phyloP scores from a whole-genome alignment of 2,888 invertebrate genomes.

The Drosophila fungiperda region DNA sequence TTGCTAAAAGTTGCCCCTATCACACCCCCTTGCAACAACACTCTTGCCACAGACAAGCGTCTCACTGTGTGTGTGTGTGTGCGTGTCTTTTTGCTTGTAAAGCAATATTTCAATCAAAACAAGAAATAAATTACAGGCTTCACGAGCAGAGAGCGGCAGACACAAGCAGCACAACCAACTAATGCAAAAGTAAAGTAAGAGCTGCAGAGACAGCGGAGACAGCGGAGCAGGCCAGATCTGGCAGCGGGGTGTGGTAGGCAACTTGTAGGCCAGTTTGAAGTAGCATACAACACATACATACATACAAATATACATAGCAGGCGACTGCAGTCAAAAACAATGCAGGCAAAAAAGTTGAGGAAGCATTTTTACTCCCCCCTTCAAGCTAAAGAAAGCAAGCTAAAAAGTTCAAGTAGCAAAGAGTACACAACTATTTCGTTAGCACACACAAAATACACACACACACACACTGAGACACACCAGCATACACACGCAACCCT shows the following conservation, averaged over 20 bases:
- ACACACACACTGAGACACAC: constrained; percentile 19
- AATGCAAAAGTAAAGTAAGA: constrained; percentile 62
- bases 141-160: constrained; percentile 66
- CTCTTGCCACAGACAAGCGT: constrained; percentile 1
- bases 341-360: constrained; percentile 73
- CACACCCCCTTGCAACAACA: neutral
- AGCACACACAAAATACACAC: constrained; percentile 50
- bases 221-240: constrained; percentile 5
- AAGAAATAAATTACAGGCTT: constrained; percentile 78
- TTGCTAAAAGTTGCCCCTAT: constrained; percentile 55
- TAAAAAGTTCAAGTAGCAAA: constrained; percentile 74
- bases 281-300: neutral
- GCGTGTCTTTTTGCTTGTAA: constrained; percentile 75
- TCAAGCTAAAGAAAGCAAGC: constrained; percentile 58
- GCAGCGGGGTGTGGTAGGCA: neutral
- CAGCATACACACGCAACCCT: constrained; percentile 39
- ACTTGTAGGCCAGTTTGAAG: constrained; percentile 28
- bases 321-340: constrained; percentile 74
- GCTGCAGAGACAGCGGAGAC: constrained; percentile 46
- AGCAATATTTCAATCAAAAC: constrained; percentile 83
- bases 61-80: constrained; percentile 39
- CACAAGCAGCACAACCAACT: constrained; percentile 49
- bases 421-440: constrained; percentile 75
- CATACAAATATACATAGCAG: constrained; percentile 9
- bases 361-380: constrained; percentile 50